Evolutionary conservation across 35 echinoderm and acorn worm species (phyloP), one percentile per base, ranked within the genome.

Genomic region (Ptychodera flava): DNA sequence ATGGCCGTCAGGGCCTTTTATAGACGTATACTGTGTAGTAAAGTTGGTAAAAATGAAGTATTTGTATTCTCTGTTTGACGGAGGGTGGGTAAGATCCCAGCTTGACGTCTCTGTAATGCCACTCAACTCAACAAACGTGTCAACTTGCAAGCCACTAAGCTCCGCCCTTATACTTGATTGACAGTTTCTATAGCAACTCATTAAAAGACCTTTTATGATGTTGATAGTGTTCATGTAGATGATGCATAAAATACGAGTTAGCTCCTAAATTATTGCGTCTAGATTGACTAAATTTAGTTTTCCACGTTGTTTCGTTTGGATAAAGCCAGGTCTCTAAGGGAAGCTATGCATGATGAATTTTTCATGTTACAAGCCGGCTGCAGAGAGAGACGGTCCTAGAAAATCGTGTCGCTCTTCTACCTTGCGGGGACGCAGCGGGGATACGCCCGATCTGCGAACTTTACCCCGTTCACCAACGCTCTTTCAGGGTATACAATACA

Each of bases 81-180:
- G 96, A 88, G 94, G 96, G 96, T 94, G 96, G 96, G 93, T 86
- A 94, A 91, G 78, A 86, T 91, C 93, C 83, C 87, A 85, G 88
- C 86, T 94, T 91, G 93, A 99, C 93, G 91, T 88, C 90, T 36
- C 86, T 92, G 88, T 92, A 93, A 99, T 94, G 96, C 96, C 96
- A 99, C 93, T 99, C 96, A 99, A 99, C 94, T 80, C 88, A 28
- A 80, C 83, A 86, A 88, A 94, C 92, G 92, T 94, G 92, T 94
- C 92, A 90, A 93, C 87, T 87, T 88, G 88, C 92, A 94, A 94
- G 92, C 92, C 88, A 82, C 64, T 85, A 91, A 82, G 92, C 92
- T 78, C 88, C 92, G 88, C 92, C 92, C 81, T 84, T 76, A 87
- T 52, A 64, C 78, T 36, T 94, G 89, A 94, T 87, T 90, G 92